Evolutionary conservation across 2,797 vertebrate species (phyloP).

Genomic region (Muscicapa comitata): DNA sequence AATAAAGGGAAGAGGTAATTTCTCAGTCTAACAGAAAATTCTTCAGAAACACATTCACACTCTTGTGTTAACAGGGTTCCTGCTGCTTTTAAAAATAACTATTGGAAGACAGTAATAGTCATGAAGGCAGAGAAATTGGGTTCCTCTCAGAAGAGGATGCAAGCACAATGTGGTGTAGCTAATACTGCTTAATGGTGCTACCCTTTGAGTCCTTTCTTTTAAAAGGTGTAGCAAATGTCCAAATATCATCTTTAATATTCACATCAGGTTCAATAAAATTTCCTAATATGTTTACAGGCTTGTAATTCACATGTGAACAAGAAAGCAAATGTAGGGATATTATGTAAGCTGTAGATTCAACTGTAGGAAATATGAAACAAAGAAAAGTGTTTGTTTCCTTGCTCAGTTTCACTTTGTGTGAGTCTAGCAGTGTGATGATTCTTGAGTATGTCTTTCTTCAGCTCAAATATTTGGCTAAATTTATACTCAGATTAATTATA

Average conservation of each 20-base stretch:
- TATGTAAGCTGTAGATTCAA: not conserved
- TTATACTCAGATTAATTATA: not conserved
- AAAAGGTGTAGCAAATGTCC: not conserved
- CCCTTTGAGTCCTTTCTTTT: not conserved
- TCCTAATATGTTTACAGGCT: not conserved
- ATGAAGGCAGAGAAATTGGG: not conserved
- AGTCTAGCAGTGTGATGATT: not conserved
- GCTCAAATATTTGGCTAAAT: not conserved
- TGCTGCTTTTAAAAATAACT: constrained; percentile 14
- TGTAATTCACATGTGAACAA: not conserved
- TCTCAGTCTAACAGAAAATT: not conserved
- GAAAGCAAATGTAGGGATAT: not conserved
- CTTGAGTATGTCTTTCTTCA: not conserved
- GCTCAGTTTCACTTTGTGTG: not conserved
- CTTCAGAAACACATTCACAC: not conserved
- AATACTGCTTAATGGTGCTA: not conserved
- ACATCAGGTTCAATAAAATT: not conserved
- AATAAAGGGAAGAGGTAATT: constrained; percentile 5
- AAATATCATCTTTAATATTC: not conserved
- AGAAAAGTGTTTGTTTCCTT: not conserved
- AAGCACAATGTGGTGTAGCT: not conserved
- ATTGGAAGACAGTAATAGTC: not conserved
- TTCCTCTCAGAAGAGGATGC: not conserved
- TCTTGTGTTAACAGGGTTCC: not conserved
- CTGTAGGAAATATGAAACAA: not conserved